Percentiles rank a stretch among this genome's conserved stretches.
Conservation (phyloP, 2,888 invertebrate genomes). For the Ophion ventricosus region DNA sequence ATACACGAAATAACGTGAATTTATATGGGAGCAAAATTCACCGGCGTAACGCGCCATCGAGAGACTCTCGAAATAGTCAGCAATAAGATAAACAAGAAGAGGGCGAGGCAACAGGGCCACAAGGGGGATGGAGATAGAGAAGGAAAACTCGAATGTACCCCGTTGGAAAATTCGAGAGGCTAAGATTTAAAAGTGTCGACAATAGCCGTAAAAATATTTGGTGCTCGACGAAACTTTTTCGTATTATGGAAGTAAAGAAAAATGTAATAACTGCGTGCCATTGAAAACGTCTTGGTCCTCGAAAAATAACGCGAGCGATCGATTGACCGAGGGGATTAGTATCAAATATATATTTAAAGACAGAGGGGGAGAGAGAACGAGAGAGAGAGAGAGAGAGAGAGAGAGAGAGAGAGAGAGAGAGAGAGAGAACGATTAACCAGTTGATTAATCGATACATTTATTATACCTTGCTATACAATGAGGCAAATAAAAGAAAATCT, state of each 20-base stretch:
- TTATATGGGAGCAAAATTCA: constrained; percentile 53
- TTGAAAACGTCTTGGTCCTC: constrained; percentile 38
- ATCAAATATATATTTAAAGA: not conserved
- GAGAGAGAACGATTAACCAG: no score
- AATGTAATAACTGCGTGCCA: constrained; percentile 40
- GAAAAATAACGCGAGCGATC: constrained; percentile 35
- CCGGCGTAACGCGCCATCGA: constrained; percentile 24
- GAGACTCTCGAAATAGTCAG: constrained; percentile 25
- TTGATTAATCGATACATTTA: no score
- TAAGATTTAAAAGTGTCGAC: constrained; percentile 46
- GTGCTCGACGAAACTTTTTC: constrained; percentile 43
- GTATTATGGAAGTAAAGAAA: constrained; percentile 15
- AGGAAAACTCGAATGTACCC: not conserved
- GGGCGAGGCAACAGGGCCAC: constrained; percentile 5
- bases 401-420: not conserved
- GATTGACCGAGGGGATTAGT: constrained; percentile 42
- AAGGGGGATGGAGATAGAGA: not conserved
- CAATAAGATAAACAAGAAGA: constrained; percentile 50
- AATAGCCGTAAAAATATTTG: constrained; percentile 48
- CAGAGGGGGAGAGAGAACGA: no score
- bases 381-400: no score
- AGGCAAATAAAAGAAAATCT: no score
- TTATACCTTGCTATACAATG: no score
- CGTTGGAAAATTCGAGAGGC: not conserved
- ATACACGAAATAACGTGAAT: constrained; percentile 54